Evolutionary conservation across 2,113 vertebrate genomes (phyloP), one percentile per base, ranked within the genome.

Genomic region (Xenopus borealis): DNA sequence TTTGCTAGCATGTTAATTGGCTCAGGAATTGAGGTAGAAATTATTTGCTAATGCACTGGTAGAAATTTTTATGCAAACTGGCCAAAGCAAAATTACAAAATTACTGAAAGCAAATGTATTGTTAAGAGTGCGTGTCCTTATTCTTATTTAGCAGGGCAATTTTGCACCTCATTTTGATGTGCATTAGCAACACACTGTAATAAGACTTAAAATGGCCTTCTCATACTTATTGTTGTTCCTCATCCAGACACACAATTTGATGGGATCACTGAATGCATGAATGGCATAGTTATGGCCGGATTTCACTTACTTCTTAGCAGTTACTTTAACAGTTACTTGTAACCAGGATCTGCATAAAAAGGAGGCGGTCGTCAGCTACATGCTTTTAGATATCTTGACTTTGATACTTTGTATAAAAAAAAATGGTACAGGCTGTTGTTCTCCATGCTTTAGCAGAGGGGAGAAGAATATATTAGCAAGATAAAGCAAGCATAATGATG

Each of bases 61-160:
- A 77, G 59, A 70, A 77, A 67, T 77, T 77, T 50, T 77, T 77
- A 77, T 77, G 69, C 74, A 77, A 77, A 70, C 74, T 61, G 52
- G 66, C 74, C 66, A 70, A 70, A 64, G 69, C 74, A 77, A 77
- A 77, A 77, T 77, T 53, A 77, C 74, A 57, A 77, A 76, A 77
- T 77, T 70, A 77, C 74, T 77, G 66, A 70, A 70, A 77, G 74
- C 74, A 77, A 77, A 77, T 77, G 74, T 77, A 77, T 77, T 77
- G 74, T 77, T 70, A 70, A 70, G 66, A 77, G 67, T 67, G 59
- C 64, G 74, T 77, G 62, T 77, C 61, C 67, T 70, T 47, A 70
- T 77, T 77, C 73, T 47, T 77, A 77, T 70, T 77, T 77, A 77
- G 69, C 74, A 77, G 74, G 74, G 74, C 74, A 77, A 77, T 77